These are phyloP conservation scores for Porphyrio hochstetteri DNA, from an alignment of 2,113 vertebrate genomes.

Conservation along the genomic window DNA sequence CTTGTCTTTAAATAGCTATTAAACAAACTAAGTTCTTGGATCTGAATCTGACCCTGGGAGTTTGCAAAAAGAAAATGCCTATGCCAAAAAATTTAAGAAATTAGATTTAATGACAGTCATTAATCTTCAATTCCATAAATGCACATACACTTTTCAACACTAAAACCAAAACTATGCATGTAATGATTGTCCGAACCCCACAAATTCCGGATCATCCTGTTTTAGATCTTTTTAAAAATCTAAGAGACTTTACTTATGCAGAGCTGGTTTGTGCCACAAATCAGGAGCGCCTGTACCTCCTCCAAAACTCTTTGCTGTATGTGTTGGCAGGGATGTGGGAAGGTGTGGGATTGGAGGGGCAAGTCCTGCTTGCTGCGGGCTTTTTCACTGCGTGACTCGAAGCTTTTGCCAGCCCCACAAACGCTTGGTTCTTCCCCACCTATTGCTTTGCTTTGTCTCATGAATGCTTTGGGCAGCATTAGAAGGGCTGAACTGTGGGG, in stretches of 20 bases:
- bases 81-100: not conserved
- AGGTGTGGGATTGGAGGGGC: slow-evolving; percentile 16
- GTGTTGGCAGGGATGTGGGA: slow-evolving; percentile 38
- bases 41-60: not conserved
- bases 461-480: not conserved
- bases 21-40: not conserved
- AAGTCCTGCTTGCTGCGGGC: not conserved
- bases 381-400: slow-evolving; percentile 9
- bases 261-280: not conserved
- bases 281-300: not conserved
- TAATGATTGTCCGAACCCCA: not conserved
- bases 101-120: not conserved
- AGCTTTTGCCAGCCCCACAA: slow-evolving; percentile 13
- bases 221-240: not conserved
- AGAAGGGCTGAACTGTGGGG: not conserved
- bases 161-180: not conserved
- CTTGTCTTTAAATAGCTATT: not conserved
- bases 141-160: not conserved
- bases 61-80: not conserved
- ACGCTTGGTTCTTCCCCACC: not conserved
- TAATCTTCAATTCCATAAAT: not conserved
- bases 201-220: not conserved
- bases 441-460: not conserved
- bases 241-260: not conserved
- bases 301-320: not conserved